Evolutionary conservation across 2,888 invertebrate species (phyloP), one percentile per base, ranked within the genome.

Genomic region (Cerastis rubricosa): DNA sequence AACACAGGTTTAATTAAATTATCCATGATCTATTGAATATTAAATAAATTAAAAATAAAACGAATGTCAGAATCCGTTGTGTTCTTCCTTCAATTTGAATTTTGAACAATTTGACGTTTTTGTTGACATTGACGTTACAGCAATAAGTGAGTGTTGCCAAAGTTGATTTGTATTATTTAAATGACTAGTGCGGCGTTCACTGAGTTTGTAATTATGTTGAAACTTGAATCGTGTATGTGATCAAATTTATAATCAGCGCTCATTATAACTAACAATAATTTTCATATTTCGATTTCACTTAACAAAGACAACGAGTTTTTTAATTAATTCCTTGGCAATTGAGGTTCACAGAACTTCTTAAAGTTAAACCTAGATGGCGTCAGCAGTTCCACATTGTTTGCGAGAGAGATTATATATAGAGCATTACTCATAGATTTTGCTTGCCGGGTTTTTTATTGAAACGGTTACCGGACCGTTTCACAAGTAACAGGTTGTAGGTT

Each of bases 1-100:
- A 89, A n/a, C 40, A 96, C 84, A 84, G 90, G 89, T 83, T 93
- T 89, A 40, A 95, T 76, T 76, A 91, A 66, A 75, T 67, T 88
- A 76, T 93, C 92, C 95, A 95, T 95, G 80, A 47, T 75, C 29
- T 14, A 1, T 5, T 0, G 3, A 70, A 8, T 22, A 3, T 19
- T 19, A 70, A 7, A n/a, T 61, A n/a, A 51, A 45, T n/a, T 45
- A 40, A 17, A 40, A 22, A 65, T 14, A 40, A 49, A 65, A 22
- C 1, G n/a, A 54, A 19, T 2, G 0, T 3, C 8, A 35, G 12
- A 63, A 66, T 66, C 80, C 84, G 86, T 84, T 84, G 85, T 29
- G 1, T 25, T 63, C 29, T 29, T 66, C 54, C 0, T 25, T 6
- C 25, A 57, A 68, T 85, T 83, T 81, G 71, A 81, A 85, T 69